Base-by-base conservation (phyloP, 1,140 invertebrate genomes). In the Hylaeus anthracinus region DNA sequence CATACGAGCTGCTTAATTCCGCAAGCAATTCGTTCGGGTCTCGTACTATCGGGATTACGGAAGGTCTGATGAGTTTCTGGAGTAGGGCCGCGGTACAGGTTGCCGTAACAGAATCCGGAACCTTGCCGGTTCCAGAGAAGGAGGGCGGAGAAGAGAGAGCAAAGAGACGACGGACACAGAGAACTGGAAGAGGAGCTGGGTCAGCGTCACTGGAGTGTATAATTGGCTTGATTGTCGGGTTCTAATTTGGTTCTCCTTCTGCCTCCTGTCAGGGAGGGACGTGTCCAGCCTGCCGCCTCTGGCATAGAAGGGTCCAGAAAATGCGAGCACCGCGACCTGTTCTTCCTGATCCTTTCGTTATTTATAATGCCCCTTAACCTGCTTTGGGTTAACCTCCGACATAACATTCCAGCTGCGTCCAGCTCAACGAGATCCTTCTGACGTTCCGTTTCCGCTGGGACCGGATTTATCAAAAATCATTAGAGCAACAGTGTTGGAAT, bases 201-300 rank as follows among this genome's bases (percentile, higher is more conserved):
- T 92, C 91, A 91, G 90, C 90, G 89, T 92, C 91, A 92, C 89
- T 91, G 88, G 89, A 92, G 91, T 93, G 91, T 93, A 93, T 93
- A 93, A 92, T 93, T 92, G 92, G 89, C 92, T 92, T 93, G 92
- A 92, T 93, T 93, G 92, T 91, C 90, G 90, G 88, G 89, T 91
- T 92, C 92, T 92, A 92, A 92, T 92, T 91, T 90, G 88, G 89
- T 88, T 90, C 90, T 88, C 87, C 88, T 88, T 85, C 86, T 88
- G 88, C 88, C 88, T 85, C 84, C 88, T 89, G 90, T 91, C 86
- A 90, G 69, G 64, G 75, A 70, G 64, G 69, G 67, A 87, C 85
- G 86, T 87, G 86, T 87, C 85, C 86, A 82, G 85, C 72, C 72
- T 86, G 82, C 82, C 56, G 48, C 75, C 73, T 15, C 58, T 51